Percentiles rank a stretch among this genome's conserved stretches.
These are phyloP conservation scores for Eustalomyia histrio DNA, from an alignment of 2,888 invertebrate genomes.

Conservation along the genomic window DNA sequence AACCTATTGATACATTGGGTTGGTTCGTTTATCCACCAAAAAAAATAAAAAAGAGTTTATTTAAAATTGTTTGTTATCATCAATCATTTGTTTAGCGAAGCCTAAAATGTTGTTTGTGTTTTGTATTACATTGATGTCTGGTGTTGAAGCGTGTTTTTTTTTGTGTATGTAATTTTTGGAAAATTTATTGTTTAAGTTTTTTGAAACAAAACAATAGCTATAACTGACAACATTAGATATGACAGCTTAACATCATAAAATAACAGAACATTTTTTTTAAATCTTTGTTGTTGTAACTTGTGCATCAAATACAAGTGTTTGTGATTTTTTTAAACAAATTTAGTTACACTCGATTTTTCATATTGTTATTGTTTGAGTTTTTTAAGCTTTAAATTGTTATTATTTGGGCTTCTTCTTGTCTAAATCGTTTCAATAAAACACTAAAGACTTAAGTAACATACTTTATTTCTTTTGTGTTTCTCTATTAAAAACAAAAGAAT, in stretches of 20 bases:
- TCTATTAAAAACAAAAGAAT: background rate
- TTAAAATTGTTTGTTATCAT: constrained; percentile 68
- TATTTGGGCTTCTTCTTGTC: too few species aligned
- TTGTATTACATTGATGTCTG: background rate
- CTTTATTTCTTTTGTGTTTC: background rate
- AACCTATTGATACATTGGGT: constrained; percentile 30
- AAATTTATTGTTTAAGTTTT: constrained; percentile 28
- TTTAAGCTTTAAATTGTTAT: background rate
- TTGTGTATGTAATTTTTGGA: constrained; percentile 1
- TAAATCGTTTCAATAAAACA: too few species aligned
- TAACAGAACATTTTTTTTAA: constrained; percentile 26
- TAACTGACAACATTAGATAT: constrained; percentile 30
- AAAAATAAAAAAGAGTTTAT: constrained; percentile 67
- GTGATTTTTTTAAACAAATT: background rate
- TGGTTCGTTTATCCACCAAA: constrained; percentile 12
- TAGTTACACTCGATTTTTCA: background rate
- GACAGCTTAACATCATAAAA: constrained; percentile 46
- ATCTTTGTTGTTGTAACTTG: background rate
- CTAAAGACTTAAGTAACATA: constrained; percentile 11
- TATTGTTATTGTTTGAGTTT: background rate
- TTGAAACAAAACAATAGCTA: constrained; percentile 21
- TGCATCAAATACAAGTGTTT: constrained; percentile 8
- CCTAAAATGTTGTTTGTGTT: constrained; percentile 56
- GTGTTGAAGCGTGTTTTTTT: background rate
- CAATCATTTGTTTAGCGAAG: constrained; percentile 60